These are phyloP conservation scores for Microdon myrmicae DNA, from an alignment of 2,888 invertebrate genomes.

Conservation along the genomic window DNA sequence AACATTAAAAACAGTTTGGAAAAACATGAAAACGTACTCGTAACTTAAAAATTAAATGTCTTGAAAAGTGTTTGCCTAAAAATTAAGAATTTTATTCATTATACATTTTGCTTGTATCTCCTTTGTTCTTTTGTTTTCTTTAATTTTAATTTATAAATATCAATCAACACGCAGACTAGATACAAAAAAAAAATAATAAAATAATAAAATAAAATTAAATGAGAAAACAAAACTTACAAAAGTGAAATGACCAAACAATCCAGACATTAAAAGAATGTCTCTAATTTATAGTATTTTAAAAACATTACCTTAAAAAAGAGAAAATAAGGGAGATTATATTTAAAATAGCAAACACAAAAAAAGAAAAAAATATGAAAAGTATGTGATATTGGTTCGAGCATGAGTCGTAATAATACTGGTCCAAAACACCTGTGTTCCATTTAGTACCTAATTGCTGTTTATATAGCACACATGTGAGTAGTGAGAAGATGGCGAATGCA, in stretches of 20 bases:
- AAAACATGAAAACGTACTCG: too few relatives aligned
- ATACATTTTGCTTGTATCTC: constrained; percentile 30
- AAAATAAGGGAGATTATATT: constrained; percentile 10
- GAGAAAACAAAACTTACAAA: background rate
- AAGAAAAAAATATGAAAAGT: constrained; percentile 48
- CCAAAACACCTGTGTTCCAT: constrained; percentile 22
- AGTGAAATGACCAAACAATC: too few relatives aligned
- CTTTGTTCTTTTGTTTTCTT: constrained; percentile 11
- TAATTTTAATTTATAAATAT: constrained; percentile 8
- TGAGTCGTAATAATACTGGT: constrained; percentile 45
- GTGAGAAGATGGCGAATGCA: constrained; percentile 1
- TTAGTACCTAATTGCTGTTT: constrained; percentile 4
- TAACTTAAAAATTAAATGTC: too few relatives aligned
- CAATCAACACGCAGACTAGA: constrained; percentile 44
- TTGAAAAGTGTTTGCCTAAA: too few relatives aligned
- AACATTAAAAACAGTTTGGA: too few relatives aligned
- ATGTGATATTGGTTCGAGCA: constrained; percentile 53
- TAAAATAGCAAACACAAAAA: constrained; percentile 15
- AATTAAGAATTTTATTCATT: constrained; percentile 23
- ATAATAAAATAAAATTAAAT: background rate
- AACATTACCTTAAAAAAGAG: constrained; percentile 1
- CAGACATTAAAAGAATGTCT: too few relatives aligned
- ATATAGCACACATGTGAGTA: constrained; percentile 12
- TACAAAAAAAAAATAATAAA: constrained; percentile 15
- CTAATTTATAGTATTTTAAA: too few relatives aligned